Conservation (phyloP, 2,888 invertebrate species). For the Dynastes tityus region DNA sequence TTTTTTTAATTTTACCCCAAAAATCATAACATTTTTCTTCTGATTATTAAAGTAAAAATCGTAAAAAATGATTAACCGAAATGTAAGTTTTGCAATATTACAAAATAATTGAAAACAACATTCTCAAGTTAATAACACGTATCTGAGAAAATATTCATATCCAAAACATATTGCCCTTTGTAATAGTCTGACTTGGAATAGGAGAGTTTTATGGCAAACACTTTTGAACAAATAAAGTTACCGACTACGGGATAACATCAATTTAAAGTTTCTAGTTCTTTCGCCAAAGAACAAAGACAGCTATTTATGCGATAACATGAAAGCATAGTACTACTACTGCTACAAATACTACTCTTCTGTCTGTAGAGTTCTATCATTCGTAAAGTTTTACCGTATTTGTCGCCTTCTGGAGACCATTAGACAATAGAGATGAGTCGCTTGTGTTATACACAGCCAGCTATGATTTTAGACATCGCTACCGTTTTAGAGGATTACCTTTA, state of each 20-base stretch:
- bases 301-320: constrained; percentile 25
- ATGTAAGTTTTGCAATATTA: neutral
- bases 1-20: too few species aligned
- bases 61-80: neutral
- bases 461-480: neutral
- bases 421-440: neutral
- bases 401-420: constrained; percentile 5
- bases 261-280: constrained; percentile 42
- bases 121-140: neutral
- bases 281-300: constrained; percentile 16
- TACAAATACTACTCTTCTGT: constrained; percentile 8
- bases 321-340: constrained; percentile 9
- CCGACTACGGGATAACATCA: constrained; percentile 30
- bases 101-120: too few species aligned
- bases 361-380: constrained; percentile 23
- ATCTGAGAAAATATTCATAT: constrained; percentile 2
- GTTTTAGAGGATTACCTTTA: constrained; percentile 1
- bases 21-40: too few species aligned
- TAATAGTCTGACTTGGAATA: neutral
- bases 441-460: neutral
- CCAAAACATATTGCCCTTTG: constrained; percentile 8
- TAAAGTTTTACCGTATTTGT: constrained; percentile 15
- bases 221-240: constrained; percentile 35
- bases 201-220: constrained; percentile 28
- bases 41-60: too few species aligned